These are phyloP conservation scores for Leptogaster cylindrica DNA, from an alignment of 2,888 invertebrate species.

Conservation along the genomic window DNA sequence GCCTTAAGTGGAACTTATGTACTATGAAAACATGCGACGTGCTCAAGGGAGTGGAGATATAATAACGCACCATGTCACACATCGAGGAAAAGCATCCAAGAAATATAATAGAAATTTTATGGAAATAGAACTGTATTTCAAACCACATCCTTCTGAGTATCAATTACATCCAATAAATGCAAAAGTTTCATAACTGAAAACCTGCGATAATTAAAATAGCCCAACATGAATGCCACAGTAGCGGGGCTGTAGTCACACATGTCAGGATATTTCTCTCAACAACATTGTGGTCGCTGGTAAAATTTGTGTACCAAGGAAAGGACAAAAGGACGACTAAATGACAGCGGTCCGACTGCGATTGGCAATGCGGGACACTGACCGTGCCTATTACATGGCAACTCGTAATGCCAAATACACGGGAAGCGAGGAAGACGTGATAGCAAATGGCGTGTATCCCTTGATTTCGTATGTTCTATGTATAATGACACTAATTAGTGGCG, in stretches of 20 bases:
- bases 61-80: no score
- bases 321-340: slow-evolving; percentile 34
- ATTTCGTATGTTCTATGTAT: slow-evolving; percentile 53
- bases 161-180: slow-evolving; percentile 26
- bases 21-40: no score
- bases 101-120: slow-evolving; percentile 2
- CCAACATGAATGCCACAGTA: slow-evolving; percentile 27
- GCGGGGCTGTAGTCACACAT: slow-evolving; percentile 39
- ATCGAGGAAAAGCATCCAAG: slow-evolving; percentile 6
- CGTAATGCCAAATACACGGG: not conserved
- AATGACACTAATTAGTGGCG: slow-evolving; percentile 63
- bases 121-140: not conserved
- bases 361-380: not conserved
- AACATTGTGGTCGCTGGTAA: slow-evolving; percentile 25
- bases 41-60: no score
- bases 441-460: not conserved
- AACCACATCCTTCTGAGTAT: slow-evolving; percentile 6
- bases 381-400: not conserved
- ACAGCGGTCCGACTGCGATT: slow-evolving; percentile 9
- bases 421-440: not conserved
- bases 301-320: slow-evolving; percentile 17
- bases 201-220: slow-evolving; percentile 38
- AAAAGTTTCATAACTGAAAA: slow-evolving; percentile 10
- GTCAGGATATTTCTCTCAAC: slow-evolving; percentile 30
- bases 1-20: no score